These are phyloP conservation scores for Heliconius eleuchia DNA, from an alignment of 1,140 invertebrate species.

Conservation along the genomic window DNA sequence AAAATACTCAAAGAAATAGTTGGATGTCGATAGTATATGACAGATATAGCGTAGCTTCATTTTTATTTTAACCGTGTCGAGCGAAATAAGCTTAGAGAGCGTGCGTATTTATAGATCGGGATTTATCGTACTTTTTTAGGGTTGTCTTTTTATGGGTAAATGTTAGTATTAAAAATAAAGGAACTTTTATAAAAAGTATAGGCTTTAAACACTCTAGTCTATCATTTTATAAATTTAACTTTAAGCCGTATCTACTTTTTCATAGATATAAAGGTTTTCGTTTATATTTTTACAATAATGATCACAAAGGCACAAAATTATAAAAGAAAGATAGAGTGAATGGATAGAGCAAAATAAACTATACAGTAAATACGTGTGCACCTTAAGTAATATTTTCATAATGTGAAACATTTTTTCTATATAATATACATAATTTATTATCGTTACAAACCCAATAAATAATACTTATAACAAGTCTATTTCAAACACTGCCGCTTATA, in stretches of 20 bases:
- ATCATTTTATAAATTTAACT: too few species aligned
- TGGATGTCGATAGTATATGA: conserved; percentile 1
- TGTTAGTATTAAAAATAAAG: too few species aligned
- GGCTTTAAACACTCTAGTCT: too few species aligned
- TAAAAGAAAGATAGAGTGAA: too few species aligned
- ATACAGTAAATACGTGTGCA: background rate
- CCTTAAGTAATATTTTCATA: background rate
- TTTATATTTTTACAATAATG: too few species aligned
- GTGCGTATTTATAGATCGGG: conserved; percentile 26
- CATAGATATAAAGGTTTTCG: too few species aligned
- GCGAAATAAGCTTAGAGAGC: conserved; percentile 19
- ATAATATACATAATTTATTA: background rate
- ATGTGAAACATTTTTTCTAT: background rate
- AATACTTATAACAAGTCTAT: background rate
- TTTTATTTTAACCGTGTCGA: conserved; percentile 20
- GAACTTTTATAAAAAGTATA: too few species aligned
- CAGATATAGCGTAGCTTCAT: conserved; percentile 2
- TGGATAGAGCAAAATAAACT: too few species aligned
- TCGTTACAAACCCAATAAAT: background rate
- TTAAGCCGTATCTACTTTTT: too few species aligned
- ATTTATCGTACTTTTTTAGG: conserved; percentile 16
- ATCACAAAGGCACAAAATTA: too few species aligned
- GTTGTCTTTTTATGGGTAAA: background rate
- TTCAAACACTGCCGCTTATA: conserved; percentile 16
- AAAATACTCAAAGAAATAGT: background rate